Conservation (phyloP, 2,888 invertebrate species). For the Geotrupes spiniger region DNA sequence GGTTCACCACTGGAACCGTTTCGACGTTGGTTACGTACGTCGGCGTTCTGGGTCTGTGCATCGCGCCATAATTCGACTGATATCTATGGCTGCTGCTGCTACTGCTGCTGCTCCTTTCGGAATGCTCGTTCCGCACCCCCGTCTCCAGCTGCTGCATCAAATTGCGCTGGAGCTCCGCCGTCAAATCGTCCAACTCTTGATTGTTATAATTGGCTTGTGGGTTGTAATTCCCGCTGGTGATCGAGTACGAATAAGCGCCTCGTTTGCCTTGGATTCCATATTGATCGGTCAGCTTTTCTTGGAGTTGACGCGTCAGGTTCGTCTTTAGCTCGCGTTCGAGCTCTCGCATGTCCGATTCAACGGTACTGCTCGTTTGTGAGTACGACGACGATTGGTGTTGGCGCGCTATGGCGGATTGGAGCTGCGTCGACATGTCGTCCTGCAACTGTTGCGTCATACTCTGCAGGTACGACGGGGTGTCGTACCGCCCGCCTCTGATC, state of each 20-base stretch:
- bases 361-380: slow-evolving; percentile 16
- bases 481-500: slow-evolving; percentile 11
- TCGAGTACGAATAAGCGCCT: slow-evolving; percentile 36
- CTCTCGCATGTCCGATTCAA: slow-evolving; percentile 30
- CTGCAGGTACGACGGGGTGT: slow-evolving; percentile 18
- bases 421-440: slow-evolving; percentile 32
- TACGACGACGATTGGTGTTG: neutral
- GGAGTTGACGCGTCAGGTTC: slow-evolving; percentile 42
- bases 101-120: slow-evolving; percentile 8
- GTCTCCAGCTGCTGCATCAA: slow-evolving; percentile 37
- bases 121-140: slow-evolving; percentile 25
- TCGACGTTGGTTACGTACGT: neutral
- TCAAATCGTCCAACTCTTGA: slow-evolving; percentile 40
- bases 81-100: neutral
- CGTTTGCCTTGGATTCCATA: slow-evolving; percentile 26
- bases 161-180: slow-evolving; percentile 37
- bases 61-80: neutral
- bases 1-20: slow-evolving; percentile 9
- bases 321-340: slow-evolving; percentile 42
- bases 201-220: slow-evolving; percentile 40
- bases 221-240: slow-evolving; percentile 29
- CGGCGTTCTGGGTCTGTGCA: slow-evolving; percentile 6
- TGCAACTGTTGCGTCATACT: slow-evolving; percentile 33
- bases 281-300: slow-evolving; percentile 37
- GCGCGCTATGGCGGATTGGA: slow-evolving; percentile 9